Conservation (phyloP, 53 echinoderm and acorn worm genomes). For the Paracentrotus lividus region DNA sequence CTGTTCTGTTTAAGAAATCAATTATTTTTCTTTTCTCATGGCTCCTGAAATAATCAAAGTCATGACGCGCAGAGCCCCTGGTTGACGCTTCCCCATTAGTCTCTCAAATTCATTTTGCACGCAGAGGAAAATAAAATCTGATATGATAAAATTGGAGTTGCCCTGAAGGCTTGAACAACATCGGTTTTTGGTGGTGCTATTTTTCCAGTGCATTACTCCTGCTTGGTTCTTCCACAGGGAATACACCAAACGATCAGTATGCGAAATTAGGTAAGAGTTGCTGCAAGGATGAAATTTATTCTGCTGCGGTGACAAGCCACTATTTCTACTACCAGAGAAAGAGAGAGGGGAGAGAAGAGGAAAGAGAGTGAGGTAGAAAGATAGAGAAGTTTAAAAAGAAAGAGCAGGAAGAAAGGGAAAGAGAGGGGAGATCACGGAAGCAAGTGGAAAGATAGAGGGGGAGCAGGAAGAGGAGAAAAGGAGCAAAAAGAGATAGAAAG, state of each 20-base stretch:
- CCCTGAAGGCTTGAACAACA: slow-evolving; percentile 48
- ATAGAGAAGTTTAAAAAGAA: background rate
- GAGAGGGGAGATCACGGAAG: background rate
- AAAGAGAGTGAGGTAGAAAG: background rate
- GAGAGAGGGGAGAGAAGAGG: background rate
- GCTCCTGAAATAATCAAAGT: slow-evolving; percentile 54
- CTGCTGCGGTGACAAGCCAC: slow-evolving; percentile 19
- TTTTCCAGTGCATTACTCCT: slow-evolving; percentile 18
- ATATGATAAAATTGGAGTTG: slow-evolving; percentile 51
- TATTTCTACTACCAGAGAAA: background rate
- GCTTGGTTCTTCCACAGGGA: background rate
- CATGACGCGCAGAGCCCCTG: slow-evolving; percentile 39
- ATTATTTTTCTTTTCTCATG: slow-evolving; percentile 45
- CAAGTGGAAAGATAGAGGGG: too few relatives aligned
- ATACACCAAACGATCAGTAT: background rate
- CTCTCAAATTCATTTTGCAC: slow-evolving; percentile 54
- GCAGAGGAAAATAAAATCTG: slow-evolving; percentile 55
- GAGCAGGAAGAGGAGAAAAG: background rate
- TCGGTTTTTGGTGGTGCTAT: slow-evolving; percentile 5
- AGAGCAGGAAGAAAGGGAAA: background rate
- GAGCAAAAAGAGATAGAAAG: background rate
- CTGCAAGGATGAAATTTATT: slow-evolving; percentile 46
- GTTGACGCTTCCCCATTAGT: slow-evolving; percentile 38
- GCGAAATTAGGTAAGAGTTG: slow-evolving; percentile 23
- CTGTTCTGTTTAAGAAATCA: slow-evolving; percentile 54